These are phyloP conservation scores for Drosophila oshimai DNA, from an alignment of 1,140 invertebrate species.

Conservation along the genomic window DNA sequence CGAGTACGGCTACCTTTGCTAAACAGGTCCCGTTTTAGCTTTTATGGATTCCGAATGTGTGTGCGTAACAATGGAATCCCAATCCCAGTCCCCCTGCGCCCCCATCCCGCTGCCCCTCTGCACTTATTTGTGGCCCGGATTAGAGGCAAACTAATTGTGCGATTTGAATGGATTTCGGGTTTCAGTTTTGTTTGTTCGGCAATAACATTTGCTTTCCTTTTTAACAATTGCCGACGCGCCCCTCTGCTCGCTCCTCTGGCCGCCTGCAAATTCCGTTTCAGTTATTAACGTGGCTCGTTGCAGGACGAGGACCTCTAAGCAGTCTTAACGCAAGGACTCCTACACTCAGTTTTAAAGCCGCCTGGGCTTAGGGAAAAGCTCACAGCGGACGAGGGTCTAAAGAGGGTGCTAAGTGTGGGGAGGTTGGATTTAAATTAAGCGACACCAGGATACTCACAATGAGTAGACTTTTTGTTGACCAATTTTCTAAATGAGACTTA, in stretches of 20 bases:
- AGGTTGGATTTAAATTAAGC: background rate
- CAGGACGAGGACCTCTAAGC: slow-evolving; percentile 16
- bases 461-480: no score
- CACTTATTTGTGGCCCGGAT: slow-evolving; percentile 71
- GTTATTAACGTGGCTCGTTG: slow-evolving; percentile 35
- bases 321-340: background rate
- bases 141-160: slow-evolving; percentile 76
- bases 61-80: slow-evolving; percentile 52
- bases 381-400: background rate
- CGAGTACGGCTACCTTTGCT: background rate
- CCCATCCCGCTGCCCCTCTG: background rate
- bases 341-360: slow-evolving; percentile 5
- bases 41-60: slow-evolving; percentile 52
- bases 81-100: background rate
- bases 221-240: slow-evolving; percentile 40
- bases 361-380: slow-evolving; percentile 17
- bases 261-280: slow-evolving; percentile 50
- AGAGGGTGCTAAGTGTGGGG: background rate
- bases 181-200: slow-evolving; percentile 64
- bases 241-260: background rate
- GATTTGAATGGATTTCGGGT: slow-evolving; percentile 78
- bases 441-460: no score
- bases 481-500: no score
- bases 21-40: slow-evolving; percentile 6
- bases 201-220: slow-evolving; percentile 73